A percentile compares a stretch with the other conserved stretches of the same genome.
These are phyloP conservation scores for Ageneiosus marmoratus DNA, from an alignment of 2,113 vertebrate species.

Conservation along the genomic window DNA sequence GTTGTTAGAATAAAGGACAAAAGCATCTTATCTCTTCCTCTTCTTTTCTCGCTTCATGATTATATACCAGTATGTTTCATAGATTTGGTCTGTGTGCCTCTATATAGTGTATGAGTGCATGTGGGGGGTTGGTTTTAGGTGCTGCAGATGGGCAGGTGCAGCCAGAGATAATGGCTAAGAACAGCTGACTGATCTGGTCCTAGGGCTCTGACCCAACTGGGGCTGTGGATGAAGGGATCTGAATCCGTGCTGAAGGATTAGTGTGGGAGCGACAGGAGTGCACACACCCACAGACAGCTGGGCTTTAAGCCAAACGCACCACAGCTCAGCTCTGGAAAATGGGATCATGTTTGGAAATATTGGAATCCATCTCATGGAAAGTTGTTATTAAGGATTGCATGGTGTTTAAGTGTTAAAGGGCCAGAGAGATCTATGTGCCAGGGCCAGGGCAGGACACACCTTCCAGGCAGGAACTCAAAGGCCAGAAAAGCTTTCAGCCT, in stretches of 20 bases:
- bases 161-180: conserved; percentile 6
- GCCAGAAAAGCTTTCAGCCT: conserved; percentile 43
- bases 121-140: neutral
- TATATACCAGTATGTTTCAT: neutral
- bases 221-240: neutral
- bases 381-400: conserved; percentile 33
- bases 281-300: conserved; percentile 16
- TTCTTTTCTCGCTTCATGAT: conserved; percentile 8
- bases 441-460: conserved; percentile 29
- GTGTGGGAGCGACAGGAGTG: conserved; percentile 21
- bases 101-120: neutral
- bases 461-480: conserved; percentile 38
- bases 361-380: conserved; percentile 49
- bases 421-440: conserved; percentile 18
- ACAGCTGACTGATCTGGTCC: conserved; percentile 23
- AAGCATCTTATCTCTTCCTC: conserved; percentile 2
- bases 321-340: conserved; percentile 42
- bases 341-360: conserved; percentile 47
- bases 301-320: conserved; percentile 38
- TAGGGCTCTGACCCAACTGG: conserved; percentile 18
- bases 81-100: neutral
- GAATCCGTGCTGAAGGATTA: conserved; percentile 1
- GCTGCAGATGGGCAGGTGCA: conserved; percentile 16
- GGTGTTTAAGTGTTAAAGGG: conserved; percentile 29
- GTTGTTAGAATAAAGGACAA: conserved; percentile 36